phyloP scores from a whole-genome alignment of 2,797 vertebrate species.

The Psittacula echo region DNA sequence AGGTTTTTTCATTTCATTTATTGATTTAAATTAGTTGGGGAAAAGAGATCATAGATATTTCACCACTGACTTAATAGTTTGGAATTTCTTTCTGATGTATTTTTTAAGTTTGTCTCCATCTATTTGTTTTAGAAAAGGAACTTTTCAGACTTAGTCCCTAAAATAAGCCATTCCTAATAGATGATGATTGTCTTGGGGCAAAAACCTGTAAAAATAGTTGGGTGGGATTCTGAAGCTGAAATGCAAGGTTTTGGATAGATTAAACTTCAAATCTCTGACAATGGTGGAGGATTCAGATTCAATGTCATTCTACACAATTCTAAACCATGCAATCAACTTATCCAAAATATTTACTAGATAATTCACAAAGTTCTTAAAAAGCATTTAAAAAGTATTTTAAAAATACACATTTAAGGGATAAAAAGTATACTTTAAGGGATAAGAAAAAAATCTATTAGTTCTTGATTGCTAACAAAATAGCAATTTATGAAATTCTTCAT shows the following conservation, averaged over 20 bases:
- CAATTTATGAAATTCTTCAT: neutral
- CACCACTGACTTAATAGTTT: neutral
- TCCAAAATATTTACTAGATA: neutral
- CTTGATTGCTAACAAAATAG: neutral
- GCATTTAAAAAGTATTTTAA: neutral
- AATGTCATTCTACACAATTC: neutral
- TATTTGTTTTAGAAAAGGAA: neutral
- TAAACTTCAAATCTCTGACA: neutral
- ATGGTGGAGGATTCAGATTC: neutral
- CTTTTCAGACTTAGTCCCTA: neutral
- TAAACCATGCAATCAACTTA: neutral
- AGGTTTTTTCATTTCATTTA: neutral
- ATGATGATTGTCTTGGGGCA: rapidly evolving
- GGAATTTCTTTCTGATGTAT: neutral
- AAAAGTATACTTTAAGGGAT: neutral
- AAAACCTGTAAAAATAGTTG: neutral
- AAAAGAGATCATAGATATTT: neutral
- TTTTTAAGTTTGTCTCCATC: neutral
- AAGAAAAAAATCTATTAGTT: neutral
- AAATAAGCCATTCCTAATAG: neutral
- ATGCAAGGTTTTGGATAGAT: neutral
- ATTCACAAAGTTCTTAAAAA: neutral
- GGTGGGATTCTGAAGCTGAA: neutral
- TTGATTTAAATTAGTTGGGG: neutral
- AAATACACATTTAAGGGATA: neutral